phyloP scores from a whole-genome alignment of 2,113 vertebrate genomes.

The Nycticorax nycticorax region DNA sequence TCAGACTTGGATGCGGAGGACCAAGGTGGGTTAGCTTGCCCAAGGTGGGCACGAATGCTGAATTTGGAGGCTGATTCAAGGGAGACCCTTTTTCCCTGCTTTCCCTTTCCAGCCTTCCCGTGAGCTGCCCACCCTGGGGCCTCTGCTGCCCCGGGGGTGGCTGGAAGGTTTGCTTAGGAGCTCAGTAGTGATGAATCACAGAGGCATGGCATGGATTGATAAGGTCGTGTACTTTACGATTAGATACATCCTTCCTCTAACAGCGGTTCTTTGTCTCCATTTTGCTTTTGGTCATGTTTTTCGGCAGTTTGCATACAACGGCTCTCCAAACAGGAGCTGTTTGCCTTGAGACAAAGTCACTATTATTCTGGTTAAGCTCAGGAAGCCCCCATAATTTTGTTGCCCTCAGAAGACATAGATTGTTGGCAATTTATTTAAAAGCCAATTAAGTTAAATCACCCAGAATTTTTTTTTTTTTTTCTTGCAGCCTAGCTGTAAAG shows the following conservation, averaged over 20 bases:
- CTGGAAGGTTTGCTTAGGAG: slow-evolving; percentile 50
- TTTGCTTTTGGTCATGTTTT: slow-evolving; percentile 29
- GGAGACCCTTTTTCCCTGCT: background rate
- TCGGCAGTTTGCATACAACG: background rate
- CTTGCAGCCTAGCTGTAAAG: background rate
- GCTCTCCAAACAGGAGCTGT: slow-evolving; percentile 1
- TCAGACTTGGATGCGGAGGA: background rate
- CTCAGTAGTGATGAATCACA: slow-evolving; percentile 56
- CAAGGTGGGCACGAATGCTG: background rate
- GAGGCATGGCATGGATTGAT: slow-evolving; percentile 54
- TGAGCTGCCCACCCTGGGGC: slow-evolving; percentile 15
- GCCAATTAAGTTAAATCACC: background rate
- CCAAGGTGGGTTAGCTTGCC: background rate
- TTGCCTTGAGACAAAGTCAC: slow-evolving; percentile 45
- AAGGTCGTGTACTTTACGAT: slow-evolving; percentile 66
- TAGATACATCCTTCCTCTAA: slow-evolving; percentile 66
- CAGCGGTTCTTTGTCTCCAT: slow-evolving; percentile 60
- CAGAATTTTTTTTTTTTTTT: background rate
- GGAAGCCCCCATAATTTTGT: background rate
- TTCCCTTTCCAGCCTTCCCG: background rate
- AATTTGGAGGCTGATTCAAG: background rate
- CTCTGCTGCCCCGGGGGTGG: background rate
- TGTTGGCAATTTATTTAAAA: slow-evolving; percentile 11
- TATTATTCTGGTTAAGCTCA: background rate
- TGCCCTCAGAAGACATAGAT: background rate